These are phyloP conservation scores for Acronicta alni DNA, from an alignment of 2,888 invertebrate genomes.

Conservation along the genomic window DNA sequence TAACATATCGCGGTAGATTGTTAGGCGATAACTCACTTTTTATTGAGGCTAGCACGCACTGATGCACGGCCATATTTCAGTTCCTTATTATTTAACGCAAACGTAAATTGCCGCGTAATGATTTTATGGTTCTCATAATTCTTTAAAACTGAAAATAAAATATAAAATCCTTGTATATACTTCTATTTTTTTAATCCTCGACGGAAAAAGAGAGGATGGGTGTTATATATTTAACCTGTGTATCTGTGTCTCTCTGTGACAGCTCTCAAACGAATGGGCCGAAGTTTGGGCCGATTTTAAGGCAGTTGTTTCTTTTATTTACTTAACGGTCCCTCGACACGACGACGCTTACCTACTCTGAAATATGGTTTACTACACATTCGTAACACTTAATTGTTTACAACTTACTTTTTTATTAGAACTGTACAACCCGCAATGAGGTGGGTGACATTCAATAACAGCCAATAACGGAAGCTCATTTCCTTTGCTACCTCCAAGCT, in stretches of 20 bases:
- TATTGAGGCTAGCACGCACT: slow-evolving; percentile 69
- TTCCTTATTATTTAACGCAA: slow-evolving; percentile 42
- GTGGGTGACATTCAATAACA: slow-evolving; percentile 44
- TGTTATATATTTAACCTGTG: too few species aligned
- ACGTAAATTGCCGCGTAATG: not conserved
- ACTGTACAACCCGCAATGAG: slow-evolving; percentile 5
- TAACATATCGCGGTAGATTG: slow-evolving; percentile 58
- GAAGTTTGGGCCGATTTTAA: too few species aligned
- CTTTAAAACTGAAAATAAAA: not conserved
- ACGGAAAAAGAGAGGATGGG: too few species aligned
- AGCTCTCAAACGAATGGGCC: too few species aligned
- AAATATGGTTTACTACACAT: too few species aligned
- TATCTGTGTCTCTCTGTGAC: too few species aligned
- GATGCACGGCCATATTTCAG: slow-evolving; percentile 31
- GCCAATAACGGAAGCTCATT: slow-evolving; percentile 74
- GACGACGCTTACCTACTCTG: too few species aligned
- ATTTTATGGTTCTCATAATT: not conserved
- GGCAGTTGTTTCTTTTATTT: too few species aligned
- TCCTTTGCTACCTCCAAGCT: slow-evolving; percentile 30
- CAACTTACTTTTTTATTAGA: not conserved
- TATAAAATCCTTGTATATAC: too few species aligned
- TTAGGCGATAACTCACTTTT: slow-evolving; percentile 54
- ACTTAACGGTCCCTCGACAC: too few species aligned
- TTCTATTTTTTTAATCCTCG: too few species aligned
- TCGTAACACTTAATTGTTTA: not conserved